Base-by-base conservation (phyloP, 2,113 vertebrate species). In the Cygnus buccinator region DNA sequence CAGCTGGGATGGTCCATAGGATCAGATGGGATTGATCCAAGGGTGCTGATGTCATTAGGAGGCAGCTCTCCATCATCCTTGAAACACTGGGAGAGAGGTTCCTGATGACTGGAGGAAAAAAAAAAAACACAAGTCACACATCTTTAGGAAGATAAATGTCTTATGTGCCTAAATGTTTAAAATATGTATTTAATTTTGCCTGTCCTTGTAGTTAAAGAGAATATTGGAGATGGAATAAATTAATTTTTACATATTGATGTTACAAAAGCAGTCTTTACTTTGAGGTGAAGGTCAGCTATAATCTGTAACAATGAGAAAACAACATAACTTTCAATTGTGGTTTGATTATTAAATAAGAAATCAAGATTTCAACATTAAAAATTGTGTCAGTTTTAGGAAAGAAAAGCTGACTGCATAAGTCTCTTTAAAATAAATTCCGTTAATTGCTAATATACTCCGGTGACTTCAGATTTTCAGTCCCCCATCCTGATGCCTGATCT, bases 141-240 rank as follows among this genome's bases (percentile, higher is more conserved):
- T 21, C 21, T 90, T 66, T 43, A 28, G 28, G 44, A 92, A 84
- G 50, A 82, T 78, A 77, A 87, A 73, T 44, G 35, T 75, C 50
- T 82, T 79, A 55, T 11, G 16, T 67, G 19, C 13, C 46, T 87
- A 84, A 54, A 63, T 86, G 85, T 83, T 82, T 95, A 75, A 68
- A 90, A 75, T 50, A 22, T 7, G 8, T 54, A 23, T 59, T 85
- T 85, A 2, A 31, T 86, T 84, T 84, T 83, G 59, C 28, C 18
- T 86, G 54, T 37, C 54, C 44, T 26, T 75, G 28, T 63, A 72
- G 54, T 43, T 76, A 59, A 52, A 58, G 55, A 59, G 41, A 83
- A 79, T 89, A 50, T 26, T 67, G 8, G 16, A 41, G 7, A 65
- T 7, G 11, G 74, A 3, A 29, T 19, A 90, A 92, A 79, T 15